phyloP scores from a whole-genome alignment of 2,888 invertebrate genomes.

The Reticulitermes lucifugus region DNA sequence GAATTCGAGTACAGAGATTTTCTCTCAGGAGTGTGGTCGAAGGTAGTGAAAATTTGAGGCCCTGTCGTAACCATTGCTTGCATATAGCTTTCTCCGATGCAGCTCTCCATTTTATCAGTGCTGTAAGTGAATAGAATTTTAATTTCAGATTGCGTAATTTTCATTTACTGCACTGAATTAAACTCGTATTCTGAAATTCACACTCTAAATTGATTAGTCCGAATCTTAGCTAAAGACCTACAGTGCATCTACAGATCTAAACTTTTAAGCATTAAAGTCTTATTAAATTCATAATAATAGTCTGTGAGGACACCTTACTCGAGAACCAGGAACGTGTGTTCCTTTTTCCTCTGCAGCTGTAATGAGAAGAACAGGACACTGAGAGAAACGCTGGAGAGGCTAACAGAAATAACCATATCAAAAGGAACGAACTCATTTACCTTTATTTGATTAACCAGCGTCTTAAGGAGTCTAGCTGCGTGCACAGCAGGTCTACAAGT shows the following conservation, averaged over 20 bases:
- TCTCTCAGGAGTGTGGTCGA: too few species aligned
- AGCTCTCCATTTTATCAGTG: too few species aligned
- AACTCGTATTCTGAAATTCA: neutral
- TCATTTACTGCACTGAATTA: neutral
- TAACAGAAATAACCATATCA: conserved; percentile 47
- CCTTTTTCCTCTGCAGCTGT: neutral
- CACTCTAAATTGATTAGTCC: neutral
- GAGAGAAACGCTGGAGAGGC: neutral
- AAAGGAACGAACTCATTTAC: conserved; percentile 50
- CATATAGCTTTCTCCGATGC: too few species aligned
- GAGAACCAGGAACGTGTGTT: neutral
- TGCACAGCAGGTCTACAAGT: conserved; percentile 9
- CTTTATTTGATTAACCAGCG: conserved; percentile 51
- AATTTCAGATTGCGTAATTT: neutral
- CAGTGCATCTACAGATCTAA: neutral
- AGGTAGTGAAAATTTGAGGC: too few species aligned
- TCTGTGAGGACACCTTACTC: neutral
- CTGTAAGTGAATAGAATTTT: too few species aligned
- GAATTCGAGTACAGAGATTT: too few species aligned
- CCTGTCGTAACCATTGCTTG: too few species aligned
- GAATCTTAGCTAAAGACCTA: neutral
- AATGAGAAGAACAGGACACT: neutral
- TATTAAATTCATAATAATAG: neutral
- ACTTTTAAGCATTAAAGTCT: neutral
- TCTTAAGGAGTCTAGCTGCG: conserved; percentile 1